A percentile compares a stretch with the other conserved stretches of the same genome.
Evolutionary conservation across 2,797 vertebrate genomes (phyloP).

Genomic region (Trachurus trachurus): DNA sequence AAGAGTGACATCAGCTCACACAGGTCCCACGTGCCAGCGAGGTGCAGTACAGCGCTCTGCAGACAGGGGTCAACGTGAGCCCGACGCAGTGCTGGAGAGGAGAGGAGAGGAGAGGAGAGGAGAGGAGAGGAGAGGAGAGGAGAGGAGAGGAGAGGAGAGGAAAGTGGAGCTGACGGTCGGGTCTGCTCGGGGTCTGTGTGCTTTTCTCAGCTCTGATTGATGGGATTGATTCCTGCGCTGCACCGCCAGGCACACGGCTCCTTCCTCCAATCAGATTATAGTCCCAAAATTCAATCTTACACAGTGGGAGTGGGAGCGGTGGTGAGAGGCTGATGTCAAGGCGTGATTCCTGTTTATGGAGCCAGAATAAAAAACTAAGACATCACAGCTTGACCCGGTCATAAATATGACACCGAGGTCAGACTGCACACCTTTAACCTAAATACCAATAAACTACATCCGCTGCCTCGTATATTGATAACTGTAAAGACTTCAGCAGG

Average conservation of each 20-base stretch:
- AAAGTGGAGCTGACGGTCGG: neutral
- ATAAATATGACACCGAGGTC: slow-evolving; percentile 27
- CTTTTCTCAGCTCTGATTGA: slow-evolving; percentile 48
- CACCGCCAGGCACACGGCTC: slow-evolving; percentile 22
- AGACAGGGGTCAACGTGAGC: slow-evolving; percentile 53
- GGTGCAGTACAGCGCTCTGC: slow-evolving; percentile 41
- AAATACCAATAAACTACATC: slow-evolving; percentile 33
- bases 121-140: no score
- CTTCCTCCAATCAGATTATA: slow-evolving; percentile 55
- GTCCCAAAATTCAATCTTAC: slow-evolving; percentile 50
- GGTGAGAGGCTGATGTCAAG: slow-evolving; percentile 16
- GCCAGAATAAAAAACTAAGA: slow-evolving; percentile 17
- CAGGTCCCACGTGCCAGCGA: neutral
- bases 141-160: neutral
- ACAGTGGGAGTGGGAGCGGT: slow-evolving; percentile 5
- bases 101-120: no score
- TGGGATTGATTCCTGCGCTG: slow-evolving; percentile 44
- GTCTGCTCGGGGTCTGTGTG: slow-evolving; percentile 19
- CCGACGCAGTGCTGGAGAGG: neutral
- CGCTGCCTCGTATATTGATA: neutral
- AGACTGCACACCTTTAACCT: slow-evolving; percentile 21
- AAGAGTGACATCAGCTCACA: slow-evolving; percentile 58
- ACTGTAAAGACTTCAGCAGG: slow-evolving; percentile 1
- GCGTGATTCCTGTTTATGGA: slow-evolving; percentile 20
- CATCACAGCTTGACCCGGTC: slow-evolving; percentile 15